Percentiles rank a stretch among this genome's conserved stretches.
phyloP scores from a whole-genome alignment of 2,888 invertebrate genomes.

The Sinhomidia bicolor region DNA sequence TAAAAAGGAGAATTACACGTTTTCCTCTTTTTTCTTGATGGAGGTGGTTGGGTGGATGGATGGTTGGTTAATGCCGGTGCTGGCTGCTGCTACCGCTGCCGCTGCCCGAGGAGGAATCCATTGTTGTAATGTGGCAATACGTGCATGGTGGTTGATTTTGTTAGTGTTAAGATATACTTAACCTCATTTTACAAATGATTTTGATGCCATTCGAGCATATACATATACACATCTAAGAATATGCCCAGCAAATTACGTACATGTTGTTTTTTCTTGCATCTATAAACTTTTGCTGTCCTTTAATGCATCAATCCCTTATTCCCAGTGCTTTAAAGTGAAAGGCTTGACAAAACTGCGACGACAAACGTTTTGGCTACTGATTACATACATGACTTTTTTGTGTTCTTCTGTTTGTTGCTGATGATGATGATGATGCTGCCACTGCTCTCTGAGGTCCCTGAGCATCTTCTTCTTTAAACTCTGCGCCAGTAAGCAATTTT shows the following conservation, averaged over 20 bases:
- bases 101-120: constrained; percentile 53
- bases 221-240: neutral
- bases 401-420: constrained; percentile 25
- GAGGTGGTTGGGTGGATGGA: neutral
- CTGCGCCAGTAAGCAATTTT: constrained; percentile 70
- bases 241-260: neutral
- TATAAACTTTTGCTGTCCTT: constrained; percentile 51
- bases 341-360: constrained; percentile 47
- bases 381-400: constrained; percentile 60
- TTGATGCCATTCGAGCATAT: constrained; percentile 60
- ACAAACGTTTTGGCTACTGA: constrained; percentile 69
- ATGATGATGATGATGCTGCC: no score
- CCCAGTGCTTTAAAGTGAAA: constrained; percentile 60
- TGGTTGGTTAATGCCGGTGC: no score
- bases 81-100: neutral
- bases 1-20: constrained; percentile 53
- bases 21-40: constrained; percentile 27
- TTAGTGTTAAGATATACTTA: constrained; percentile 72
- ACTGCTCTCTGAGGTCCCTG: constrained; percentile 63
- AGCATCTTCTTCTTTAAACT: constrained; percentile 66
- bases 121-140: constrained; percentile 53
- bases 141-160: constrained; percentile 56
- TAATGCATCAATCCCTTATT: constrained; percentile 60
- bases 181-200: constrained; percentile 79
- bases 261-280: neutral